A percentile compares a stretch with the other conserved stretches of the same genome.
Conservation (phyloP, 2,888 invertebrate genomes). For the Sarcophaga caerulescens region DNA sequence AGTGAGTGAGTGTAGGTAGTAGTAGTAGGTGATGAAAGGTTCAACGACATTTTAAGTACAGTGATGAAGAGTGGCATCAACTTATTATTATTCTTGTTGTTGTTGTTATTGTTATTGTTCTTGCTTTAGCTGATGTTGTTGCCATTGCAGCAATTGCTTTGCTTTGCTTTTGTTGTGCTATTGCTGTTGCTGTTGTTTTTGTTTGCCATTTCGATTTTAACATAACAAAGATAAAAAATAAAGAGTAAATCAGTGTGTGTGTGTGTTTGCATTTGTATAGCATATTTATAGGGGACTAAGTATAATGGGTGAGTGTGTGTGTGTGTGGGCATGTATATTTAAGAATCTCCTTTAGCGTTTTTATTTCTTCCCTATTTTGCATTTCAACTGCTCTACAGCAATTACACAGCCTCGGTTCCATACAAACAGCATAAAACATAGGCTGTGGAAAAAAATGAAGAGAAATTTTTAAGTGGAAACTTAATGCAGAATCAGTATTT, state of each 20-base stretch:
- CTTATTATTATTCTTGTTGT: conserved; percentile 12
- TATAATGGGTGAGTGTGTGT: not conserved
- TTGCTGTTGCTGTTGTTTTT: conserved; percentile 24
- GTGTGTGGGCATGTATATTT: conserved; percentile 4
- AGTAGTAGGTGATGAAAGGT: conserved; percentile 44
- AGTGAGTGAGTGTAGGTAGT: not conserved
- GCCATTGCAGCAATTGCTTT: conserved; percentile 23
- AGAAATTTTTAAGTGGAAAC: conserved; percentile 48
- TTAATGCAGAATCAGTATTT: conserved; percentile 31
- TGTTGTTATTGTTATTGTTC: conserved; percentile 2
- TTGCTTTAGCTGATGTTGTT: conserved; percentile 46
- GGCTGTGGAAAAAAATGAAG: not conserved
- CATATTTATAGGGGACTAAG: conserved; percentile 1
- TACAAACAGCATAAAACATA: conserved; percentile 15
- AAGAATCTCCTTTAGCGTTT: conserved; percentile 40
- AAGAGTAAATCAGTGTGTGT: too few relatives aligned
- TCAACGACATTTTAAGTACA: conserved; percentile 67
- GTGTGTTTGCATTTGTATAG: not conserved
- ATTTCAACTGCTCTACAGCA: conserved; percentile 2
- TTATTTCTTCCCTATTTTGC: not conserved
- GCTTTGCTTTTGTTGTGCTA: conserved; percentile 4
- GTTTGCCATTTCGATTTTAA: conserved; percentile 54
- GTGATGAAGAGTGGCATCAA: conserved; percentile 64
- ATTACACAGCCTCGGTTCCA: not conserved
- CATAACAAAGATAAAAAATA: conserved; percentile 64